Percentiles rank a stretch among this genome's conserved stretches.
phyloP scores from a whole-genome alignment of 2,113 vertebrate genomes.

The Callocephalon fimbriatum region DNA sequence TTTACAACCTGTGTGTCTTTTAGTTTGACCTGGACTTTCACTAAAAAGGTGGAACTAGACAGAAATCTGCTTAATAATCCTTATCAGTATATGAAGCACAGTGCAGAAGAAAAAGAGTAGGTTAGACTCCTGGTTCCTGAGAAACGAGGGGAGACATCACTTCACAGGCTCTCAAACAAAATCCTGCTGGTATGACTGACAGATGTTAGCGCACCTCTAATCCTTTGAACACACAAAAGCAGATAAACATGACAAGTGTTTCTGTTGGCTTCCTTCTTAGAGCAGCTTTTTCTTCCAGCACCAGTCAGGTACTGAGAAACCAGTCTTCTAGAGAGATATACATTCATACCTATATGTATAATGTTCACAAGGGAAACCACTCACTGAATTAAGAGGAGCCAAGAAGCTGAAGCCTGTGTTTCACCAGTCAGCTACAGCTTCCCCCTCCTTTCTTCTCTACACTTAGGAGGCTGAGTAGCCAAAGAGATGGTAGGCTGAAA shows the following conservation, averaged over 20 bases:
- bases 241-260: neutral
- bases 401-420: neutral
- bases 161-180: neutral
- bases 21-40: neutral
- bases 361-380: neutral
- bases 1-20: neutral
- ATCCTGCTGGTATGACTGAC: neutral
- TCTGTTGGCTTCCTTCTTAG: neutral
- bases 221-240: neutral
- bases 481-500: neutral
- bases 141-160: neutral
- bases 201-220: neutral
- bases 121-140: neutral
- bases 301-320: neutral
- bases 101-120: neutral
- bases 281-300: neutral
- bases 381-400: neutral
- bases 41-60: neutral
- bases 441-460: neutral
- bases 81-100: neutral
- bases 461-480: neutral
- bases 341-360: neutral
- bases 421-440: neutral
- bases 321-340: neutral
- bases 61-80: neutral